These are phyloP conservation scores for Herminia tarsipennalis DNA, from an alignment of 2,888 invertebrate species.

Conservation along the genomic window DNA sequence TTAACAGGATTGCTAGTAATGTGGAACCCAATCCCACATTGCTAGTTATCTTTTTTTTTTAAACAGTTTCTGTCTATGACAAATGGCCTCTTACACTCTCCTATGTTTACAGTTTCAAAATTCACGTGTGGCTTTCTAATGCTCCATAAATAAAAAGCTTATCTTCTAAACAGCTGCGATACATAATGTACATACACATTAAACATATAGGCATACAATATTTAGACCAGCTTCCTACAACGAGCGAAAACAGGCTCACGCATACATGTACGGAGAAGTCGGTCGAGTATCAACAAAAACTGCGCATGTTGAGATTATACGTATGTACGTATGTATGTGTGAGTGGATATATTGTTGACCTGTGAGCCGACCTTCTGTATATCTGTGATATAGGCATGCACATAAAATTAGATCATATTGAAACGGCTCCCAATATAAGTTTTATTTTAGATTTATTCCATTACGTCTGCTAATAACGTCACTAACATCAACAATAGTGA, in stretches of 20 bases:
- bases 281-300: no score
- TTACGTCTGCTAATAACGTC: constrained; percentile 19
- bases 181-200: constrained; percentile 17
- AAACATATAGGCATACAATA: constrained; percentile 11
- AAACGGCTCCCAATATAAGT: constrained; percentile 18
- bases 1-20: no score
- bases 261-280: no score
- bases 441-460: constrained; percentile 15
- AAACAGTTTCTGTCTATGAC: background rate
- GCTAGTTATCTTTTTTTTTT: no score
- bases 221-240: no score
- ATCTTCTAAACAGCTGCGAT: constrained; percentile 38
- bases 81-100: background rate
- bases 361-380: no score
- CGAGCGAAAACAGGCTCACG: no score
- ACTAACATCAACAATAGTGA: constrained; percentile 20
- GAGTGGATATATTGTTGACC: no score
- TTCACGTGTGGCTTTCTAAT: constrained; percentile 35
- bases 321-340: no score
- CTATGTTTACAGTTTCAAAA: background rate
- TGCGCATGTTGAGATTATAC: no score
- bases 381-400: constrained; percentile 3
- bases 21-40: no score
- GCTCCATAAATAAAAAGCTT: constrained; percentile 41
- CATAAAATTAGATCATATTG: constrained; percentile 39